phyloP scores from a whole-genome alignment of 1,140 invertebrate species.

The Danaus melanippus region DNA sequence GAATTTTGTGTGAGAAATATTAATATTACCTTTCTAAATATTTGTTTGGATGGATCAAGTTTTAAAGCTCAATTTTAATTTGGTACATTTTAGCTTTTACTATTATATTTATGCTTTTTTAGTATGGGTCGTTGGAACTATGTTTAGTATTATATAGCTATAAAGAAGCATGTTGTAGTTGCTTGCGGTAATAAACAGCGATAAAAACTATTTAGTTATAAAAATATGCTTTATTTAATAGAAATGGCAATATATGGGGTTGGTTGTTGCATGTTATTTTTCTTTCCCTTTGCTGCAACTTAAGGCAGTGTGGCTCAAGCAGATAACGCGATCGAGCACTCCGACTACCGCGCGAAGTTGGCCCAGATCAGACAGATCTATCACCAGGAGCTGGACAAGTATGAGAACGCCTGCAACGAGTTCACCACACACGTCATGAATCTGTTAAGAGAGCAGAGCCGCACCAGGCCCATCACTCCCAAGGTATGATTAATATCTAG shows the following conservation, averaged over 20 bases:
- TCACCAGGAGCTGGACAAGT: conserved; percentile 99
- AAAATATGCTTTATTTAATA: no score
- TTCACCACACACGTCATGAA: conserved; percentile 99
- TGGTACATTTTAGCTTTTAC: no score
- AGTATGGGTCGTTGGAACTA: no score
- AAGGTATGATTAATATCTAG: conserved; percentile 44
- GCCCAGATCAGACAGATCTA: conserved; percentile 99
- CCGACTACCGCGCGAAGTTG: conserved; percentile 98
- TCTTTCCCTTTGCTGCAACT: conserved; percentile 47
- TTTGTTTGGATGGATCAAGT: no score
- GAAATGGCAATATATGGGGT: conserved; percentile 12
- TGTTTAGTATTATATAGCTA: no score
- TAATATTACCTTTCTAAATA: no score
- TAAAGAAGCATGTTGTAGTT: no score
- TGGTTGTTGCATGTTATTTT: conserved; percentile 47
- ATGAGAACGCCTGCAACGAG: conserved; percentile 99
- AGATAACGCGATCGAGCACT: conserved; percentile 98
- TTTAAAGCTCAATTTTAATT: no score
- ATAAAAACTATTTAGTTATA: no score
- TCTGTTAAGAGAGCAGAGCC: conserved; percentile 95
- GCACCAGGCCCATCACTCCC: conserved; percentile 95
- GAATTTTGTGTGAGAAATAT: no score
- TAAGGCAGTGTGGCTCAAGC: conserved; percentile 76
- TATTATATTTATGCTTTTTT: no score
- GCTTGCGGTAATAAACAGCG: no score